These are phyloP conservation scores for Monopterus albus DNA, from an alignment of 2,113 vertebrate species.

Conservation along the genomic window DNA sequence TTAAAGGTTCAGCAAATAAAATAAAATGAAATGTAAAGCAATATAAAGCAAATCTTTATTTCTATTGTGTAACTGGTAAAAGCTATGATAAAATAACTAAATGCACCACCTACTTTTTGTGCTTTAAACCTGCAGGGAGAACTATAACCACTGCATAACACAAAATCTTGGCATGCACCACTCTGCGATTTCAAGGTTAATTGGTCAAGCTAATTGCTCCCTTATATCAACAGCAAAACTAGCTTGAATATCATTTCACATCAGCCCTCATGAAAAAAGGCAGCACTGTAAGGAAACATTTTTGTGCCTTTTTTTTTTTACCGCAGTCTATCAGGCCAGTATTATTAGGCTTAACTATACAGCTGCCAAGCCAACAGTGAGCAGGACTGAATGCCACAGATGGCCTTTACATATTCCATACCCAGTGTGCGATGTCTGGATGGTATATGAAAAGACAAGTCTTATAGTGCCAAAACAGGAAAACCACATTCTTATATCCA, in stretches of 20 bases:
- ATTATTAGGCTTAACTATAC: constrained; percentile 51
- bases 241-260: constrained; percentile 52
- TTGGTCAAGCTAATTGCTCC: constrained; percentile 61
- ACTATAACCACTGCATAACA: constrained; percentile 45
- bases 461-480: constrained; percentile 66
- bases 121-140: constrained; percentile 26
- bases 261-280: constrained; percentile 37
- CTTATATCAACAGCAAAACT: constrained; percentile 66
- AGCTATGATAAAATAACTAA: constrained; percentile 3
- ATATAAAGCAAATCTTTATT: neutral
- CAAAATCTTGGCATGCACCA: constrained; percentile 24
- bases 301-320: constrained; percentile 47
- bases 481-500: constrained; percentile 73
- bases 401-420: constrained; percentile 65
- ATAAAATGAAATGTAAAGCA: neutral
- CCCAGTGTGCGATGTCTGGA: constrained; percentile 63
- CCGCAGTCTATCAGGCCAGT: constrained; percentile 60
- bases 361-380: constrained; percentile 65
- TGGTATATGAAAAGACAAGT: constrained; percentile 64
- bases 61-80: constrained; percentile 3
- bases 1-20: neutral
- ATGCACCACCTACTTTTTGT: constrained; percentile 7
- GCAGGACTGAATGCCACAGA: constrained; percentile 57
- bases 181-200: constrained; percentile 46
- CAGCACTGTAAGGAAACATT: constrained; percentile 39